Conservation (phyloP, 1,140 invertebrate species). For the Varroa destructor region DNA sequence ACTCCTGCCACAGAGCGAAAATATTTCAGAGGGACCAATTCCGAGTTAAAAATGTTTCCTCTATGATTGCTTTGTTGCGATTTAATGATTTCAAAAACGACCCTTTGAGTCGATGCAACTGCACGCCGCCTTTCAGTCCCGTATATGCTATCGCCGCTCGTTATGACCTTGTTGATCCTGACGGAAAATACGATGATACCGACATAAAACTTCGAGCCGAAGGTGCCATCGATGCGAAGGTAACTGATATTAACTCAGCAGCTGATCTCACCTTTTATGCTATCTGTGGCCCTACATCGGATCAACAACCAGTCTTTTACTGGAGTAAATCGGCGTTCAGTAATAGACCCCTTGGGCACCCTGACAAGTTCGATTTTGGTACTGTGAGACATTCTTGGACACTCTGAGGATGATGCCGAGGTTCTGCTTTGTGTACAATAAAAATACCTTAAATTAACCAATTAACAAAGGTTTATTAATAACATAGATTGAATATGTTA, state of each 20-base stretch:
- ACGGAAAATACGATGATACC: slow-evolving; percentile 30
- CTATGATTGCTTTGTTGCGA: slow-evolving; percentile 5
- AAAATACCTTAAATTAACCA: no score
- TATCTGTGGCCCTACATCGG: neutral
- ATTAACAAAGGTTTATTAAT: no score
- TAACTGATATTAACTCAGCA: neutral
- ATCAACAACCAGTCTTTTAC: neutral
- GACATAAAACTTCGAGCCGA: neutral
- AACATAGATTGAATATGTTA: no score
- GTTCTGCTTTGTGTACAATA: no score
- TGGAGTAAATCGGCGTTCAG: slow-evolving; percentile 2
- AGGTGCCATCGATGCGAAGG: slow-evolving; percentile 32
- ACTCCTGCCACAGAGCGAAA: slow-evolving; percentile 14
- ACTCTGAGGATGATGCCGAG: no score
- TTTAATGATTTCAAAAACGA: slow-evolving; percentile 26
- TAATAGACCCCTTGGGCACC: neutral
- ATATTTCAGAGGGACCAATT: slow-evolving; percentile 14
- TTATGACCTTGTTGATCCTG: slow-evolving; percentile 32
- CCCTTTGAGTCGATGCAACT: slow-evolving; percentile 33
- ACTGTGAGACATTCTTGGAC: neutral
- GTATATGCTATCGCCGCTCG: slow-evolving; percentile 31
- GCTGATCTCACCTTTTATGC: neutral
- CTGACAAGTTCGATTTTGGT: slow-evolving; percentile 1
- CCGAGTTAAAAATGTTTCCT: neutral
- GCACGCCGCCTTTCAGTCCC: slow-evolving; percentile 33